Base-by-base conservation (phyloP, 2,888 invertebrate genomes). In the Zhengitettix transpicula region DNA sequence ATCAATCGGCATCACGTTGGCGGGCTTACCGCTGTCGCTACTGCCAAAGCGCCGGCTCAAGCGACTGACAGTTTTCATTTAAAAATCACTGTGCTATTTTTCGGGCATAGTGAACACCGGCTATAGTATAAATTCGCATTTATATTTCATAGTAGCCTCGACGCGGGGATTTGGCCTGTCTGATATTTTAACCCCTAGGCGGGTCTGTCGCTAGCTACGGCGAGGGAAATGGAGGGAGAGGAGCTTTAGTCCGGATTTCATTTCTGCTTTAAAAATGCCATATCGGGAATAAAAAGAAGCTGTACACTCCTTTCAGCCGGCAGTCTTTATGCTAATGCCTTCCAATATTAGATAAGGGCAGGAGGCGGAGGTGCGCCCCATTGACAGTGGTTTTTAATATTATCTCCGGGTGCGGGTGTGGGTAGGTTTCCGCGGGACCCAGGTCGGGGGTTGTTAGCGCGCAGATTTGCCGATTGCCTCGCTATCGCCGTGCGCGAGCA, bases 1-100 rank as follows among this genome's bases (percentile, higher is more conserved):
- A 56, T 41, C 60, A 60, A 60, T 60, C 52, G 60, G 60, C 60
- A 56, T 60, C 60, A 56, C 55, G 56, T 60, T 55, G 40, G 47
- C 47, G 47, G 47, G 47, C 47, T 47, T 47, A 47, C 47, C 47
- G 47, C 40, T 55, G 40, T 55, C 55, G 41, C 55, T 40, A 14
- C 40, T n/a, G 55, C 40, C 40, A n/a, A n/a, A 55, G 41, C 55
- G n/a, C 40, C 55, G 53, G 16, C 40, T 41, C 40, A 41, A n/a
- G 40, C n/a, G 55, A 40, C 17, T 55, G 55, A 55, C 55, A 55
- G 55, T 55, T 55, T 55, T 55, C 17, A 55, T 55, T 55, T 55
- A 55, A 55, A 55, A 55, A 55, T 55, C 55, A 55, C 55, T 55
- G 40, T 55, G 40, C 55, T n/a, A 55, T 55, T 41, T 55, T 55